Evolutionary conservation across 2,797 vertebrate genomes (phyloP), one percentile per base, ranked within the genome.

Genomic region (Tapera naevia): DNA sequence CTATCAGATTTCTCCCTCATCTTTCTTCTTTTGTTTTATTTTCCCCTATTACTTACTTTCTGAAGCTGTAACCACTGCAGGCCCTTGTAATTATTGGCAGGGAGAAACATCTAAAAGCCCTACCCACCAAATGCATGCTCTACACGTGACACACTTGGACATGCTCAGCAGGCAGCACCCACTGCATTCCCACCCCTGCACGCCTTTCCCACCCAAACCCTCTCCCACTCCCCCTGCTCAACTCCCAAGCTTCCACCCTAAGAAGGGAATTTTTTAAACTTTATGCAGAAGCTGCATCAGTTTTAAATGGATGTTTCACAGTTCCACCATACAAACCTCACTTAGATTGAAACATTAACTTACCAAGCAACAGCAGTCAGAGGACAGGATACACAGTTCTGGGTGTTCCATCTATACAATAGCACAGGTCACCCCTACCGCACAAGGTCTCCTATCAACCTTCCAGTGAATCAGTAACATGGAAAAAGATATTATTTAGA

Each of bases 51-150:
- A 51, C 13, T n/a, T n/a, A 23, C 72, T 71, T 72, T n/a, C 54
- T 32, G 32, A 37, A 50, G 25, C 23, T 33, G 9, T 9, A 64
- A 23, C 18, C 19, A 5, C 12, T 15, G 4, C 33, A 27, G 12
- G 13, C 15, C 30, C 17, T 27, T 43, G 14, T 17, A 24, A 33
- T 32, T 28, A 7, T 7, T 4, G 14, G 32, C 23, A n/a, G 35
- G 39, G 33, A 28, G 14, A 37, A 58, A 28, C 4, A 41, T 7
- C 46, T 24, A 8, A 15, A 51, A 69, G 28, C 57, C 28, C 30
- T 10, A 2, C 2, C 19, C 56, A 23, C 4, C 51, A 22, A 25
- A 6, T 0, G 7, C 33, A 7, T 3, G 2, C 24, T 6, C 32
- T 4, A 35, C 67, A 8, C 1, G 3, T 4, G 27, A 41, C 23